These are phyloP conservation scores for Entomobrya proxima DNA, from an alignment of 2,888 invertebrate genomes.

Conservation along the genomic window DNA sequence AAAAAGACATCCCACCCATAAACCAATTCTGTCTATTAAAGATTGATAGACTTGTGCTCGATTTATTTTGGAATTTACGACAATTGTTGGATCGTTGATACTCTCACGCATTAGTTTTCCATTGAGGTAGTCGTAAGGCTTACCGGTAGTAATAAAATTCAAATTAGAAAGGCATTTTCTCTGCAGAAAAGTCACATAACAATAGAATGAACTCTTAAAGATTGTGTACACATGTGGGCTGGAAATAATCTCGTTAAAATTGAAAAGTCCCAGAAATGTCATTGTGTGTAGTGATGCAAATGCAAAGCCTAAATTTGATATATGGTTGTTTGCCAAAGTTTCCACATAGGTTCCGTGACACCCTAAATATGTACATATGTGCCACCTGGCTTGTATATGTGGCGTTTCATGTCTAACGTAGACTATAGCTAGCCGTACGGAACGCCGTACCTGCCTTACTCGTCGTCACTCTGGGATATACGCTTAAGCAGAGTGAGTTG, in stretches of 20 bases:
- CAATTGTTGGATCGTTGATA: too few species aligned
- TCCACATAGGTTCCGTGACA: not conserved
- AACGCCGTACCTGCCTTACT: conserved; percentile 8
- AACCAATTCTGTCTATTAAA: too few species aligned
- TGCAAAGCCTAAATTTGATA: not conserved
- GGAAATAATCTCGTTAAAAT: conserved; percentile 19
- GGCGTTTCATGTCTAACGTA: not conserved
- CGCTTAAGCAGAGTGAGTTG: conserved; percentile 7
- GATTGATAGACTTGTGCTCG: too few species aligned
- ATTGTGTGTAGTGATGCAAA: conserved; percentile 1
- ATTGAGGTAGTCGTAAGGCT: not conserved
- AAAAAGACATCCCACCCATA: too few species aligned
- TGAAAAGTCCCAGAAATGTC: conserved; percentile 12
- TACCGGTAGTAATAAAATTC: not conserved
- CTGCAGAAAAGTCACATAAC: not conserved
- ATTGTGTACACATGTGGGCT: too few species aligned
- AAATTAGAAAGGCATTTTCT: not conserved
- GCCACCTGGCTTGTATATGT: conserved; percentile 42
- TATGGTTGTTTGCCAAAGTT: conserved; percentile 5
- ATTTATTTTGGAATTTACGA: too few species aligned
- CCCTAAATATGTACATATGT: not conserved
- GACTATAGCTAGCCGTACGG: too few species aligned
- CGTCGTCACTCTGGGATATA: not conserved
- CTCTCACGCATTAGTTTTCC: not conserved
- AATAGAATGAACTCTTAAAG: too few species aligned